Base-by-base conservation (phyloP, 1,140 invertebrate species). In the Tetragnatha versicolor region DNA sequence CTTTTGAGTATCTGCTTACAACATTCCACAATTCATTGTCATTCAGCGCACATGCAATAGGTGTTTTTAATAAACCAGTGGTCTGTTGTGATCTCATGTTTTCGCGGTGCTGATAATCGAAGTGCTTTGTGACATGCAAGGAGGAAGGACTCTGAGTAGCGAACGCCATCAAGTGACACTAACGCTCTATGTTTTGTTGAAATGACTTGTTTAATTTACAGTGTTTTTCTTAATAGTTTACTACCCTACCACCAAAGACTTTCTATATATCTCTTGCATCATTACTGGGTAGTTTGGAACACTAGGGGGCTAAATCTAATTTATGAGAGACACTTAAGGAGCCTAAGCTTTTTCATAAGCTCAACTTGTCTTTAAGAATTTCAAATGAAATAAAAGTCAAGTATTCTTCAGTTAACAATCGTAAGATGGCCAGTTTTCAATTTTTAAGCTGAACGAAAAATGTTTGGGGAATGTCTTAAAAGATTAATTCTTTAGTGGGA, bases 1-100 rank as follows among this genome's bases (percentile, higher is more conserved):
- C 31, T 73, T 73, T 61, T 31, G 51, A 61, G 33, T 55, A 39
- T 73, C 20, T 35, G 27, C 22, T 73, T 37, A 20, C 27, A 73
- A 53, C 73, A 77, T 77, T 77, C 73, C 73, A 77, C 73, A 66
- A 27, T 53, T 77, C 73, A 45, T 60, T 66, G 49, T 77, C 73
- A 77, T 63, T 77, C 49, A 65, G 55, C 73, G 73, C 73, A 77
- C 73, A 77, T 53, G 73, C 55, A 20, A 12, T 49, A 55, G 47
- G 58, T 63, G 73, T 65, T 77, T 75, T 75, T 72, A n/a, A n/a
- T 65, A 66, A 65, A 73, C 22, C 29, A 29, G 61, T 66, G 55
- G 66, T 73, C 10, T 73, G 70, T 73, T 73, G 70, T 61, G 70
- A 73, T 73, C 70, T 61, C 37, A 53, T 47, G 20, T 42, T 17